Base-by-base conservation (phyloP, 2,888 invertebrate genomes). In the Torymus aiolomorphi region DNA sequence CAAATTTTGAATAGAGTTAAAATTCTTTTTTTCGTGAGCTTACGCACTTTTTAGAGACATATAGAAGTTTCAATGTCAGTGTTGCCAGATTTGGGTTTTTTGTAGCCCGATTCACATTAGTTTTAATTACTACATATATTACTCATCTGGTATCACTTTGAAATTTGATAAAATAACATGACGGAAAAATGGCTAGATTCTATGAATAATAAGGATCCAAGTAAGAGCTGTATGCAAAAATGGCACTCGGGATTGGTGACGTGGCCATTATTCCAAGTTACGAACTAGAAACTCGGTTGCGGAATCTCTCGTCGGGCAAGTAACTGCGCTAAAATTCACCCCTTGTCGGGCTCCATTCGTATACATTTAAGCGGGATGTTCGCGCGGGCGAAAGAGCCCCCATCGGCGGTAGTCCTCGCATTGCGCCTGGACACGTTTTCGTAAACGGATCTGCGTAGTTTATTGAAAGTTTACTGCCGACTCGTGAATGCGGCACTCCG, bases 381-480 rank as follows among this genome's bases (percentile, higher is more conserved):
- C 59, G 59, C n/a, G 61, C 59, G 12, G 14, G 52, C 52, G 61
- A 67, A 31, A 61, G 61, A 67, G 61, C 31, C 12, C 2, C 42
- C 42, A 8, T 8, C 42, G 42, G 42, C 42, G 42, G 42, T 42
- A 74, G 77, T 63, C 62, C 80, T 66, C 72, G 76, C 76, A 61
- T 63, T 73, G 74, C 71, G 79, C 70, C 80, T 51, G 76, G 82
- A 85, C 84, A 85, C 85, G 83, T 87, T 87, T 86, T 85, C 84
- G 85, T 88, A 88, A 88, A 88, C 87, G 87, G 87, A 88, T 88
- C 85, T 83, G 83, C 83, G 80, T 84, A 85, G 86, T 87, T 87
- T 86, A 87, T 87, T 86, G 88, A 88, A 88, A 87, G 86, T 88
- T 87, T 87, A 88, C 86, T 85, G 83, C 85, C 83, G 81, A 82